Evolutionary conservation across 2,888 invertebrate species (phyloP).

Genomic region (Chymomyza fuscimana): DNA sequence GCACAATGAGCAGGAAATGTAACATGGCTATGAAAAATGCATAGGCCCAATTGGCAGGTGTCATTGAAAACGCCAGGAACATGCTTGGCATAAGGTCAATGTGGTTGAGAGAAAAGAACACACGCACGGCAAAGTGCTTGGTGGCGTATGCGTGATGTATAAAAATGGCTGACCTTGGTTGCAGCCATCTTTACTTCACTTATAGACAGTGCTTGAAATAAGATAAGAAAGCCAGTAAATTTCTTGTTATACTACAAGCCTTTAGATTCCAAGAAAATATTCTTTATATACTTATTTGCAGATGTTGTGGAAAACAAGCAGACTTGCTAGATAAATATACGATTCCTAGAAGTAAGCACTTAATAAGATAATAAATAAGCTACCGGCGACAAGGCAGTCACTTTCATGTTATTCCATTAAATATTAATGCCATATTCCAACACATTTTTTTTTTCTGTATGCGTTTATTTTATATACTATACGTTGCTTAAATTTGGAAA

Average conservation of each 20-base stretch:
- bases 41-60: slow-evolving; percentile 49
- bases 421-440: too few species aligned
- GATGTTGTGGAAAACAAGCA: too few species aligned
- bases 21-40: slow-evolving; percentile 49
- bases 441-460: too few species aligned
- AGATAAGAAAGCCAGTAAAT: background rate
- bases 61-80: slow-evolving; percentile 18
- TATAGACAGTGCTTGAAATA: background rate
- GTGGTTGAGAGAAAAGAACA: too few species aligned
- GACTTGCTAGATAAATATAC: too few species aligned
- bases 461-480: too few species aligned
- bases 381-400: too few species aligned
- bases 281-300: too few species aligned
- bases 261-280: background rate
- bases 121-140: background rate
- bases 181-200: background rate
- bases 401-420: too few species aligned
- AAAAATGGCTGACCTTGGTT: background rate
- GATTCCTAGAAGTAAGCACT: too few species aligned
- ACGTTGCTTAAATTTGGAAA: too few species aligned
- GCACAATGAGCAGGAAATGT: slow-evolving; percentile 16
- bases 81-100: background rate
- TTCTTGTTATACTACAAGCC: background rate
- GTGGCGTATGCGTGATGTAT: background rate
- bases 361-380: too few species aligned